Conservation (phyloP, 2,113 vertebrate species). For the Sturnira hondurensis region DNA sequence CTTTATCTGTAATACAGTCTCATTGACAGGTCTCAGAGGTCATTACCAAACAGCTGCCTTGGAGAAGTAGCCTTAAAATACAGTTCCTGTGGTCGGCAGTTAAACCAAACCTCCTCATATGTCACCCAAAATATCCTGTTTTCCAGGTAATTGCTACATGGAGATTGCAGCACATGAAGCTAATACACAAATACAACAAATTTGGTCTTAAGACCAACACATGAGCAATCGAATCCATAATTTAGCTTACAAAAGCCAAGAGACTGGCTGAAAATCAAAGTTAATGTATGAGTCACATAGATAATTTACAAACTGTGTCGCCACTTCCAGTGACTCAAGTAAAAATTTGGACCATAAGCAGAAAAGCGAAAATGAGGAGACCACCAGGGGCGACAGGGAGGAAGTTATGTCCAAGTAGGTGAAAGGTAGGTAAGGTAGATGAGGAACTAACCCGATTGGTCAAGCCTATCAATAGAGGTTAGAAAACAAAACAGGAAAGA, state of each 20-base stretch:
- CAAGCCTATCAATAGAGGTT: neutral
- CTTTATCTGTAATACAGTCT: neutral
- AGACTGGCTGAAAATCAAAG: slow-evolving; percentile 33
- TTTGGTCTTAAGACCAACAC: slow-evolving; percentile 16
- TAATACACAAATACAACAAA: neutral
- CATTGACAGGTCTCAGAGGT: neutral
- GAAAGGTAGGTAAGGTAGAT: neutral
- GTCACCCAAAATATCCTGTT: neutral
- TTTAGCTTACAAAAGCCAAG: neutral
- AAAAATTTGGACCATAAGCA: neutral
- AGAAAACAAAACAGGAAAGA: neutral
- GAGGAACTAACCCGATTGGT: neutral
- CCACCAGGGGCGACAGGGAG: neutral
- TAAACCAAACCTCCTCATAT: neutral
- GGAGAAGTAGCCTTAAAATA: neutral
- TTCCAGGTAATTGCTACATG: neutral
- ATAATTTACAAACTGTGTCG: slow-evolving; percentile 13
- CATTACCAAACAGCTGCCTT: neutral
- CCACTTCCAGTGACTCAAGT: neutral
- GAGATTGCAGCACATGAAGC: neutral
- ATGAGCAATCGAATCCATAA: neutral
- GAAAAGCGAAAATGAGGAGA: neutral
- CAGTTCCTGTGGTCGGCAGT: neutral
- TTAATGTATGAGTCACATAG: neutral
- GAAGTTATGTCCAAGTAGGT: neutral